Conservation (phyloP, 2,888 invertebrate genomes). For the Tachystola acroxantha region DNA sequence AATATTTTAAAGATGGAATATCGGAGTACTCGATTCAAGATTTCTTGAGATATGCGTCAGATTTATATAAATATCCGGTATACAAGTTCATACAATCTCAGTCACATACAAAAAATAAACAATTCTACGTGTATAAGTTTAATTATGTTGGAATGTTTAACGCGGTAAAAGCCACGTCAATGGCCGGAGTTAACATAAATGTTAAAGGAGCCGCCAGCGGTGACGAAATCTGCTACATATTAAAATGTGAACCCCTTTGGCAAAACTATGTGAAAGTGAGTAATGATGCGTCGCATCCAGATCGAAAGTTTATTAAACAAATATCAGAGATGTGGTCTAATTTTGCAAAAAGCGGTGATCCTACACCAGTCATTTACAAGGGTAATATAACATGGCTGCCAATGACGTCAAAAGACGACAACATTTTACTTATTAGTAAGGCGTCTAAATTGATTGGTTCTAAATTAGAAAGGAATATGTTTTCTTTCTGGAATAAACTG, state of each 20-base stretch:
- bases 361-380: constrained; percentile 34
- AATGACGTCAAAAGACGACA: constrained; percentile 35
- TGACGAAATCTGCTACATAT: constrained; percentile 68
- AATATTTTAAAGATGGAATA: constrained; percentile 48
- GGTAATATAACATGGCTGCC: constrained; percentile 45
- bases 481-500: constrained; percentile 52
- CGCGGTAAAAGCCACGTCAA: constrained; percentile 47
- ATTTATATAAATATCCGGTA: constrained; percentile 61
- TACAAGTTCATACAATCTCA: constrained; percentile 54
- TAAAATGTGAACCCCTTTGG: constrained; percentile 62
- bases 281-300: constrained; percentile 32
- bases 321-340: constrained; percentile 67
- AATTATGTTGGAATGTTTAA: constrained; percentile 62
- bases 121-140: constrained; percentile 64
- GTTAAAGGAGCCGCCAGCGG: constrained; percentile 66
- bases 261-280: constrained; percentile 45
- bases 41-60: constrained; percentile 59
- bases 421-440: constrained; percentile 42
- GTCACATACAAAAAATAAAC: constrained; percentile 26
- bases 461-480: constrained; percentile 41
- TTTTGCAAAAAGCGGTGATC: constrained; percentile 65
- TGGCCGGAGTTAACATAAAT: constrained; percentile 30
- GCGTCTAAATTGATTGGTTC: constrained; percentile 30
- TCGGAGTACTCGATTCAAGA: constrained; percentile 41
- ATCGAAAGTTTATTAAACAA: constrained; percentile 51